Conservation (phyloP, 2,888 invertebrate genomes). For the Acanthopleura granulata region DNA sequence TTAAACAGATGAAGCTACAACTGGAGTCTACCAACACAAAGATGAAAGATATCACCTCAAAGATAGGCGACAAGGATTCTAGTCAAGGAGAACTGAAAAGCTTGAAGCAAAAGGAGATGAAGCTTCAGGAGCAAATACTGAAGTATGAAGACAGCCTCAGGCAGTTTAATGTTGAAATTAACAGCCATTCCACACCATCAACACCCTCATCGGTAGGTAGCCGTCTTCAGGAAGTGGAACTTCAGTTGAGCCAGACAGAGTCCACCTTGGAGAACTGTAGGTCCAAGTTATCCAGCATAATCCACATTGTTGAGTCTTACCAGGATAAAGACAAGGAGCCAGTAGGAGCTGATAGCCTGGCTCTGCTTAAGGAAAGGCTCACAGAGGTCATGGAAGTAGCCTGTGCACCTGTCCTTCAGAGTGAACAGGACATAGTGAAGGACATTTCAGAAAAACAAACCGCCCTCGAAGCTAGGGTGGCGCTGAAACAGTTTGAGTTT, state of each 20-base stretch:
- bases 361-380: neutral
- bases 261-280: constrained; percentile 11
- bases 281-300: constrained; percentile 2
- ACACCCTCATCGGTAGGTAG: neutral
- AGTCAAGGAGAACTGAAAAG: constrained; percentile 6
- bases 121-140: constrained; percentile 18
- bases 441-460: neutral
- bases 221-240: neutral
- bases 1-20: constrained; percentile 53
- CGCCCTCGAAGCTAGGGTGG: neutral
- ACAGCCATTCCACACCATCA: neutral
- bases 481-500: neutral
- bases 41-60: constrained; percentile 42
- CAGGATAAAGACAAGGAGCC: neutral
- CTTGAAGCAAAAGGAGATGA: constrained; percentile 13
- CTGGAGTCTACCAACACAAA: constrained; percentile 45
- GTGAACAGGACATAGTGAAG: neutral
- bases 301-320: neutral
- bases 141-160: constrained; percentile 1
- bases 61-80: constrained; percentile 4
- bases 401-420: neutral
- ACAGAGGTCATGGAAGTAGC: constrained; percentile 1
- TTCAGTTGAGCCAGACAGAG: neutral
- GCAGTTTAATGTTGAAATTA: constrained; percentile 1
- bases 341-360: neutral